These are phyloP conservation scores for Thaumatotibia leucotreta DNA, from an alignment of 1,140 invertebrate species.

Conservation along the genomic window DNA sequence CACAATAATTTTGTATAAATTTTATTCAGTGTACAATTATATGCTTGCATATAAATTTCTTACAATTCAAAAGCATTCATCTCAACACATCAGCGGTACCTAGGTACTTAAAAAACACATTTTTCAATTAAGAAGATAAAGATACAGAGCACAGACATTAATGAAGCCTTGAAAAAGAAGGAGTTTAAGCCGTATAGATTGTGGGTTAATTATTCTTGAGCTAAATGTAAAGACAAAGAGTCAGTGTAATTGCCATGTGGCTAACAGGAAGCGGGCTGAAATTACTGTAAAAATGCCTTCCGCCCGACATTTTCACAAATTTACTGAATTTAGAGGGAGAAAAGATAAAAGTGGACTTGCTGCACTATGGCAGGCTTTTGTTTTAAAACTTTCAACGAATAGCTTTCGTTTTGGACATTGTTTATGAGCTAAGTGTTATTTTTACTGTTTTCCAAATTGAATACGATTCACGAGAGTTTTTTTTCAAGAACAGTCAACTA, in stretches of 20 bases:
- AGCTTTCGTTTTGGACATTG: background rate
- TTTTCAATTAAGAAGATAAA: background rate
- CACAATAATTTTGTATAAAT: no score
- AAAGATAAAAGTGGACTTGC: conserved; percentile 19
- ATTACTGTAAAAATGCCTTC: conserved; percentile 26
- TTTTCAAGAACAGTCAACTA: background rate
- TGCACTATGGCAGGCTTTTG: background rate
- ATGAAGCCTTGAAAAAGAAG: background rate
- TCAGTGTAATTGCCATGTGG: conserved; percentile 30
- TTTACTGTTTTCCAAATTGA: background rate
- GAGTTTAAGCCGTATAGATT: background rate
- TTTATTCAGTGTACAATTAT: no score
- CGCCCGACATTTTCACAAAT: conserved; percentile 23
- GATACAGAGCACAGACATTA: background rate
- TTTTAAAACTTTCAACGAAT: background rate
- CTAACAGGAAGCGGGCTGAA: conserved; percentile 25
- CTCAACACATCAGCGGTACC: no score
- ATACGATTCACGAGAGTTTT: background rate
- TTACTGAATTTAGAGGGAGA: conserved; percentile 20
- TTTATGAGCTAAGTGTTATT: background rate
- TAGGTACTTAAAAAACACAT: no score
- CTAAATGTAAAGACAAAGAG: conserved; percentile 12
- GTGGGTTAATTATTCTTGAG: conserved; percentile 4
- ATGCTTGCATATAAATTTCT: no score
- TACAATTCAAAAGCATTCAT: no score